These are phyloP conservation scores for Chaenodraco wilsoni DNA, from an alignment of 2,797 vertebrate genomes.

Conservation along the genomic window DNA sequence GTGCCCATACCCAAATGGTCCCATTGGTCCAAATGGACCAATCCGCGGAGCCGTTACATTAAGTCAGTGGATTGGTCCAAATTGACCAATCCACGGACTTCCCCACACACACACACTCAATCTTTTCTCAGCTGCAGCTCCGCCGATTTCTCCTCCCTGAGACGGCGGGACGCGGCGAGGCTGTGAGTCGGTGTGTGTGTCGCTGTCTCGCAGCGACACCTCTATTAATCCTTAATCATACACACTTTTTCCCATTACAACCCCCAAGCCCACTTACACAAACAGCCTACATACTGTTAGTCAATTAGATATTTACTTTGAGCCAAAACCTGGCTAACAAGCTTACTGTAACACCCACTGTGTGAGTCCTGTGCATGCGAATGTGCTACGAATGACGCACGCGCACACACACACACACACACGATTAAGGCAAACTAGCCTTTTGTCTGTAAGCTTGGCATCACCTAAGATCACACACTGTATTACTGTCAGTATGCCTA, in stretches of 20 bases:
- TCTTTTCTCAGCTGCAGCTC: no score
- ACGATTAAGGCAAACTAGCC: constrained; percentile 67
- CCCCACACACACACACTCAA: no score
- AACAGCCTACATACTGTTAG: constrained; percentile 37
- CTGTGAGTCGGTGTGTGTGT: no score
- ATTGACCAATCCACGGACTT: no score
- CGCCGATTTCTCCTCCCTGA: no score
- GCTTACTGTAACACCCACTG: constrained; percentile 62
- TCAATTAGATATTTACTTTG: constrained; percentile 60
- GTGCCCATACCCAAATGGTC: no score
- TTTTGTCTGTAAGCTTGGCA: constrained; percentile 56
- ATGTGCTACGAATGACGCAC: constrained; percentile 44
- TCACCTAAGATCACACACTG: constrained; percentile 53
- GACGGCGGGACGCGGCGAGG: no score
- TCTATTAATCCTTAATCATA: background rate
- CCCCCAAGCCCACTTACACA: background rate
- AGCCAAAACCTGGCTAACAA: constrained; percentile 70
- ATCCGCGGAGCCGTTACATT: no score
- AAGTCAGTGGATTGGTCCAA: no score
- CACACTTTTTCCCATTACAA: background rate
- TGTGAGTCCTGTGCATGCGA: constrained; percentile 32
- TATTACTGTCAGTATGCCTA: background rate
- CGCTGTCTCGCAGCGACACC: no score
- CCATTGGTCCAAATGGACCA: no score
- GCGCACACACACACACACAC: constrained; percentile 5